Evolutionary conservation across 2,113 vertebrate species (phyloP).

Genomic region (Puntigrus tetrazona): DNA sequence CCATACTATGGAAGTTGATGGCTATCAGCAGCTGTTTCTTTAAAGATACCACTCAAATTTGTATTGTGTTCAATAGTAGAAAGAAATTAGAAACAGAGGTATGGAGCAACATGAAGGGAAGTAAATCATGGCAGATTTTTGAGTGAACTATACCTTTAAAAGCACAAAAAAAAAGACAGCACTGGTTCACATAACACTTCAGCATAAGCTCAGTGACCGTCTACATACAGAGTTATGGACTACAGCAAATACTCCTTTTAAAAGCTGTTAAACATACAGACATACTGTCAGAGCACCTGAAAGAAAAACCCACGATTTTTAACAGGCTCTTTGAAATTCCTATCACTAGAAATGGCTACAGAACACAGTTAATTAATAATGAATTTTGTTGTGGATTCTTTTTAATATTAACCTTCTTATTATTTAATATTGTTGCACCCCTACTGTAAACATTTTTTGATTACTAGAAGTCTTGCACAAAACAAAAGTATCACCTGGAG

Average conservation of each 20-base stretch:
- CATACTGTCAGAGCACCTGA: not conserved
- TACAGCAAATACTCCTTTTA: not conserved
- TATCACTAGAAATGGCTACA: not conserved
- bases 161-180: no score
- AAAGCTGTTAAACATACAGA: not conserved
- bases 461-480: not conserved
- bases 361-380: not conserved
- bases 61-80: no score
- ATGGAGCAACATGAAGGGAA: no score
- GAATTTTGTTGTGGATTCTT: not conserved
- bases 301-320: not conserved
- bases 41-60: no score
- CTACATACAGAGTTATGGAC: not conserved
- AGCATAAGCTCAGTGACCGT: not conserved
- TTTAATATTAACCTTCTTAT: not conserved
- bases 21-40: no score
- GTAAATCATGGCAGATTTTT: no score
- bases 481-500: slow-evolving; percentile 78
- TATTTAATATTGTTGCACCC: not conserved
- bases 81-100: no score
- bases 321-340: not conserved
- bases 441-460: not conserved
- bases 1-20: no score
- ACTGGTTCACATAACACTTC: not conserved
- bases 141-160: no score